Evolutionary conservation across 2,888 invertebrate genomes (phyloP).

Genomic region (Apamea monoglypha): DNA sequence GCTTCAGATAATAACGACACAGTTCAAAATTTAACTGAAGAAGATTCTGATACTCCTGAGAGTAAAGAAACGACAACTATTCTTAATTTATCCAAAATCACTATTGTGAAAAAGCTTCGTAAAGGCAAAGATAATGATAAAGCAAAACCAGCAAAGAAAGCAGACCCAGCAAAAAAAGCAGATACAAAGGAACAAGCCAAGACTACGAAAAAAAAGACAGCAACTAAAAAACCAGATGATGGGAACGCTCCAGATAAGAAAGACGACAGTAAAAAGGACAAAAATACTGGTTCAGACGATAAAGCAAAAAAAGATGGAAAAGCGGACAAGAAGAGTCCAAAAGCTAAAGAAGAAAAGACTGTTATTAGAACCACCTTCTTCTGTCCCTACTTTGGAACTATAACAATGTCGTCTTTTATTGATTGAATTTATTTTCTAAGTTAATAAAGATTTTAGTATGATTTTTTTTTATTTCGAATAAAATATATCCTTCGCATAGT

Average conservation of each 20-base stretch:
- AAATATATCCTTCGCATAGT: background rate
- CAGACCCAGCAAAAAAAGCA: background rate
- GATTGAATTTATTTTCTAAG: conserved; percentile 59
- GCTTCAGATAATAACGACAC: background rate
- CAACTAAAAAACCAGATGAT: background rate
- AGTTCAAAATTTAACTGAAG: background rate
- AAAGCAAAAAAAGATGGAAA: background rate
- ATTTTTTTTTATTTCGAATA: background rate
- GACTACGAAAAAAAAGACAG: background rate
- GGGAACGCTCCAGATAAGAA: background rate
- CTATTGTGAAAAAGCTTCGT: background rate
- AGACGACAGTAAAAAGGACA: background rate
- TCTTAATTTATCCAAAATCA: background rate
- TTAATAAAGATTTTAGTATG: conserved; percentile 13
- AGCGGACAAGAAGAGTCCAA: background rate
- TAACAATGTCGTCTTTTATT: conserved; percentile 75
- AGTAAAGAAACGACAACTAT: background rate
- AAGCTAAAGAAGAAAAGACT: conserved; percentile 36
- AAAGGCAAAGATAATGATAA: background rate
- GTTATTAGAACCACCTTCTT: conserved; percentile 77
- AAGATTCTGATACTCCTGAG: background rate
- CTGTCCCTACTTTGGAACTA: conserved; percentile 82
- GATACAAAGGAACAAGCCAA: background rate
- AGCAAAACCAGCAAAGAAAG: background rate
- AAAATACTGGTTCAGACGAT: background rate